Evolutionary conservation across 1,140 invertebrate species (phyloP).

Genomic region (Drosophila auraria): DNA sequence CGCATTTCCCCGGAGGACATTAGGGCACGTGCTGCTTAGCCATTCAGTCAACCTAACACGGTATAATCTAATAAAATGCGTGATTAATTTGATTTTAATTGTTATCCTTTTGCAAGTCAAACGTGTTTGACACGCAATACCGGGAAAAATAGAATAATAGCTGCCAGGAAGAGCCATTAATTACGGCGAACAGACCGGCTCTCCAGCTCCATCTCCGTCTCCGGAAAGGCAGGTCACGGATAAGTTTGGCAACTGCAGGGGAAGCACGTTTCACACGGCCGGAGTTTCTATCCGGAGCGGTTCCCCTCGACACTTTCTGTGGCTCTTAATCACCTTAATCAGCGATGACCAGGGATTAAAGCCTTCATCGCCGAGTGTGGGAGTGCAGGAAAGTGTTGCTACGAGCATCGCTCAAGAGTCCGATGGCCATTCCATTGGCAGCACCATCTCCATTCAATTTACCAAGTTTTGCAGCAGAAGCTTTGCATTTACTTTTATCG

Average conservation of each 20-base stretch:
- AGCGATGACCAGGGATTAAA: slow-evolving; percentile 66
- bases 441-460: slow-evolving; percentile 41
- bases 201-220: not conserved
- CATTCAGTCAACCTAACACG: slow-evolving; percentile 67
- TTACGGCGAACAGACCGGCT: slow-evolving; percentile 49
- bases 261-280: slow-evolving; percentile 68
- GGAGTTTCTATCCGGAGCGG: slow-evolving; percentile 23
- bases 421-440: slow-evolving; percentile 25
- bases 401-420: slow-evolving; percentile 29
- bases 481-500: slow-evolving; percentile 73
- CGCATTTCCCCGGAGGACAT: slow-evolving; percentile 22
- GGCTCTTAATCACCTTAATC: slow-evolving; percentile 68
- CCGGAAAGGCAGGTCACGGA: slow-evolving; percentile 16
- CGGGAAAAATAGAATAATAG: slow-evolving; percentile 71
- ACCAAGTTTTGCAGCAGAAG: slow-evolving; percentile 61
- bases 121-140: slow-evolving; percentile 66
- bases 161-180: slow-evolving; percentile 76
- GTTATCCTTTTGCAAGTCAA: slow-evolving; percentile 77
- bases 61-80: slow-evolving; percentile 83
- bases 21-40: slow-evolving; percentile 60
- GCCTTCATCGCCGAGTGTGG: slow-evolving; percentile 22
- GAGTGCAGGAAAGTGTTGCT: slow-evolving; percentile 33
- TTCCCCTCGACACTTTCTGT: slow-evolving; percentile 18
- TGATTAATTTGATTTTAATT: slow-evolving; percentile 84
- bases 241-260: slow-evolving; percentile 46